These are phyloP conservation scores for Aurelia aurita DNA, from an alignment of 30 jellyfish, hydroid and myxozoan genomes.

Conservation along the genomic window DNA sequence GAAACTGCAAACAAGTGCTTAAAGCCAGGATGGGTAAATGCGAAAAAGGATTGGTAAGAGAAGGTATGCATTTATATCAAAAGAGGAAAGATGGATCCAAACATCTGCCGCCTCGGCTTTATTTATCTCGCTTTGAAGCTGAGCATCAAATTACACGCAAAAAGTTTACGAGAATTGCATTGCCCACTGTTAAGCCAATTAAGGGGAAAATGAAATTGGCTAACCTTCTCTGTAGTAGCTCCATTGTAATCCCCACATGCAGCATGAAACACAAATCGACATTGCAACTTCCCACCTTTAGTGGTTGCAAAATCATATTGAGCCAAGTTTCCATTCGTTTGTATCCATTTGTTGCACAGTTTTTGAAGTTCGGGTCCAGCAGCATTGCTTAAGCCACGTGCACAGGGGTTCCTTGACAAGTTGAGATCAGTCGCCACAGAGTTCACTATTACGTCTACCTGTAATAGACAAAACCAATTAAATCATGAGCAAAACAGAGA, in stretches of 20 bases:
- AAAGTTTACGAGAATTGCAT: too few relatives aligned
- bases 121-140: too few relatives aligned
- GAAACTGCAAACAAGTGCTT: too few relatives aligned
- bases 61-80: too few relatives aligned
- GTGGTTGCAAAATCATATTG: constrained; percentile 37
- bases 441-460: constrained; percentile 61
- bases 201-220: too few relatives aligned
- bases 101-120: too few relatives aligned
- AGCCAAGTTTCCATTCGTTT: constrained; percentile 7
- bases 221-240: constrained; percentile 20
- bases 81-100: too few relatives aligned
- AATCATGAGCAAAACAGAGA: too few relatives aligned
- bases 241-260: constrained; percentile 55
- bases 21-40: too few relatives aligned
- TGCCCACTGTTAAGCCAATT: too few relatives aligned
- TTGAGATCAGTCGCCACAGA: constrained; percentile 41
- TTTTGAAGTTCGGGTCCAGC: constrained; percentile 46
- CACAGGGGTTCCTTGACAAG: constrained; percentile 57
- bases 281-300: constrained; percentile 21
- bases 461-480: background rate
- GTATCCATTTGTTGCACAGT: constrained; percentile 15
- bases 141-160: too few relatives aligned
- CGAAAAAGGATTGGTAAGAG: too few relatives aligned
- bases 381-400: constrained; percentile 39
- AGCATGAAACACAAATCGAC: constrained; percentile 45